Evolutionary conservation across 1,140 invertebrate species (phyloP).

Genomic region (Platyura marginata): DNA sequence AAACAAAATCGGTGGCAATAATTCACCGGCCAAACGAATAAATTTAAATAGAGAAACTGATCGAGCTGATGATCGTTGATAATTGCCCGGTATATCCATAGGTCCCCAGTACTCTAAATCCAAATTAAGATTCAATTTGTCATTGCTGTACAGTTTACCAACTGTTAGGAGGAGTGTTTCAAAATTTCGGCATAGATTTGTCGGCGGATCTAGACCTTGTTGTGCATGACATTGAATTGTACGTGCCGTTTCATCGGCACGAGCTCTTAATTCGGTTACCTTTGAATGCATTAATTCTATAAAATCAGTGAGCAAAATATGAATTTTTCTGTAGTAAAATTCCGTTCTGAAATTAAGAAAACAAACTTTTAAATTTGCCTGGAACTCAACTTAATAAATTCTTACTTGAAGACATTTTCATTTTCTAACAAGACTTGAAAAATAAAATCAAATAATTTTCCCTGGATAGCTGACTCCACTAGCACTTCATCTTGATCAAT

Average conservation of each 20-base stretch:
- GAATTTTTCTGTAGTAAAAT: constrained; percentile 69
- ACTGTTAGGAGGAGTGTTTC: constrained; percentile 65
- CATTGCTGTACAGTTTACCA: constrained; percentile 55
- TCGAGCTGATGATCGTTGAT: constrained; percentile 27
- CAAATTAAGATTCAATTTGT: constrained; percentile 49
- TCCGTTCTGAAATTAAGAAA: constrained; percentile 10
- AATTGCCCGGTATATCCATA: constrained; percentile 24
- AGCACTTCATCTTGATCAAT: constrained; percentile 59
- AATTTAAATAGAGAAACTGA: constrained; percentile 80
- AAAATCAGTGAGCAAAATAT: constrained; percentile 79
- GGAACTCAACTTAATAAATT: too few relatives aligned
- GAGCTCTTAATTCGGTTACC: constrained; percentile 47
- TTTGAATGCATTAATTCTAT: constrained; percentile 85
- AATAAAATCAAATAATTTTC: constrained; percentile 63
- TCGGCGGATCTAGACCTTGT: constrained; percentile 64
- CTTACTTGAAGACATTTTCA: constrained; percentile 48
- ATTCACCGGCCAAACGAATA: constrained; percentile 67
- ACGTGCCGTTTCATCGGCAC: constrained; percentile 76
- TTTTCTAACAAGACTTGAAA: constrained; percentile 52
- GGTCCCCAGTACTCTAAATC: constrained; percentile 71
- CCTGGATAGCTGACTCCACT: constrained; percentile 56
- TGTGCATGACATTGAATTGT: constrained; percentile 60
- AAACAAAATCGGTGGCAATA: constrained; percentile 68
- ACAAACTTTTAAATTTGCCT: too few relatives aligned
- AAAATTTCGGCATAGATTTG: constrained; percentile 58